phyloP scores from a whole-genome alignment of 2,797 vertebrate genomes.

The Enteromius radiatus region DNA sequence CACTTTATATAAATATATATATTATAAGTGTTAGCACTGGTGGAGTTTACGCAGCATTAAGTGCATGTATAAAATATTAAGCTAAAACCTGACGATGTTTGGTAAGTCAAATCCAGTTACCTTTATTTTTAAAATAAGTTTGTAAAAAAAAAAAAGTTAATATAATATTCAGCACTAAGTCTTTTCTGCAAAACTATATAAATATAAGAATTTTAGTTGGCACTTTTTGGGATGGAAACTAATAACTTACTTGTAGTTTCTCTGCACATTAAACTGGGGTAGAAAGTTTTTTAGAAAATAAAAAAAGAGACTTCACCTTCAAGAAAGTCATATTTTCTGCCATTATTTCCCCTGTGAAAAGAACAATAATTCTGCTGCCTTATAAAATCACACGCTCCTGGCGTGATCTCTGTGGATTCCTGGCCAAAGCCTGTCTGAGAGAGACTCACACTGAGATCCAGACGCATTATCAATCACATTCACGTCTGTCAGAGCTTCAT shows the following conservation, averaged over 20 bases:
- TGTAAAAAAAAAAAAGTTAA: too few species aligned
- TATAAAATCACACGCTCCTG: slow-evolving; percentile 35
- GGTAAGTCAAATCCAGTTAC: slow-evolving; percentile 3
- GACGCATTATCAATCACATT: neutral
- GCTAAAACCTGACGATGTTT: neutral
- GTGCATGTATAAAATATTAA: neutral
- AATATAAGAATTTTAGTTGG: neutral
- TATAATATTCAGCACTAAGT: too few species aligned
- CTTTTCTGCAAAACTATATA: neutral
- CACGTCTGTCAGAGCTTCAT: neutral
- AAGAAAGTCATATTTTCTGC: neutral
- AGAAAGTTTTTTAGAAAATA: neutral
- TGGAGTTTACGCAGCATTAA: neutral
- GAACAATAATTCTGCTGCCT: slow-evolving; percentile 50
- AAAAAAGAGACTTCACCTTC: neutral
- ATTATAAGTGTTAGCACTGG: too few species aligned
- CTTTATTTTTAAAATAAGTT: too few species aligned
- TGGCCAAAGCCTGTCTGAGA: neutral
- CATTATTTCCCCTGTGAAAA: slow-evolving; percentile 18
- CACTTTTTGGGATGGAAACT: neutral
- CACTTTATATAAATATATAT: too few species aligned
- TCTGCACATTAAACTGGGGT: neutral
- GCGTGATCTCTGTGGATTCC: slow-evolving; percentile 56
- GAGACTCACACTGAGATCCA: neutral
- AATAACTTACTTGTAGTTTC: neutral